Evolutionary conservation across 2,888 invertebrate genomes (phyloP).

Genomic region (Drosophila peninsularis): DNA sequence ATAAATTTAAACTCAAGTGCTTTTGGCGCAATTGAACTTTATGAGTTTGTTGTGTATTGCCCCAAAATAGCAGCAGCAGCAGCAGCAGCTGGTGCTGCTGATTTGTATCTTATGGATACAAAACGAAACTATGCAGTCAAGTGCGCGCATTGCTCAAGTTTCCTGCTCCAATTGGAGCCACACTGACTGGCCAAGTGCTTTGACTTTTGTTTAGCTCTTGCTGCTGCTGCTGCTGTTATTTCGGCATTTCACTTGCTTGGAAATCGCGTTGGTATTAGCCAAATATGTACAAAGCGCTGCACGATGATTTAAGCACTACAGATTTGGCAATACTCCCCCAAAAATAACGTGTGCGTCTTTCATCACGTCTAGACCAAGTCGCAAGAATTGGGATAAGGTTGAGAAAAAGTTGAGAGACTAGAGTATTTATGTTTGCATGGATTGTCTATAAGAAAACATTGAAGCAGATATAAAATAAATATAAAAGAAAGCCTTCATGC

Average conservation of each 20-base stretch:
- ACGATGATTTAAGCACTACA: constrained; percentile 35
- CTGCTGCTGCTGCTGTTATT: constrained; percentile 21
- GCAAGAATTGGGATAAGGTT: constrained; percentile 9
- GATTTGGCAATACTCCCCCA: constrained; percentile 23
- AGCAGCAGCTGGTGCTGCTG: constrained; percentile 29
- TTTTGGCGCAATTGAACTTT: constrained; percentile 64
- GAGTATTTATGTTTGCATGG: not conserved
- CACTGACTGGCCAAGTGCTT: constrained; percentile 53
- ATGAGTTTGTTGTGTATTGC: constrained; percentile 58
- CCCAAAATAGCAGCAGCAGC: constrained; percentile 62
- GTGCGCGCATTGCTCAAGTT: constrained; percentile 70
- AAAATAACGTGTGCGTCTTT: constrained; percentile 2
- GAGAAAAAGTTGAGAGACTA: not conserved
- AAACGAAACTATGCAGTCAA: constrained; percentile 57
- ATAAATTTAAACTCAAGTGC: constrained; percentile 45
- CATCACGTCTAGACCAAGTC: not conserved
- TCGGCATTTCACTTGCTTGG: constrained; percentile 56
- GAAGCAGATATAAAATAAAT: not conserved
- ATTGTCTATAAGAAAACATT: not conserved
- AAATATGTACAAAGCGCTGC: constrained; percentile 36
- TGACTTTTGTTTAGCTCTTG: constrained; percentile 41
- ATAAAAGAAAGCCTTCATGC: no score
- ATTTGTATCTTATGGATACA: constrained; percentile 60
- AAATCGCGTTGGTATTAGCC: constrained; percentile 28
- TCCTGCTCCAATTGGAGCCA: constrained; percentile 61